These are phyloP conservation scores for Augochlorella aurata DNA, from an alignment of 2,888 invertebrate genomes.

Conservation along the genomic window DNA sequence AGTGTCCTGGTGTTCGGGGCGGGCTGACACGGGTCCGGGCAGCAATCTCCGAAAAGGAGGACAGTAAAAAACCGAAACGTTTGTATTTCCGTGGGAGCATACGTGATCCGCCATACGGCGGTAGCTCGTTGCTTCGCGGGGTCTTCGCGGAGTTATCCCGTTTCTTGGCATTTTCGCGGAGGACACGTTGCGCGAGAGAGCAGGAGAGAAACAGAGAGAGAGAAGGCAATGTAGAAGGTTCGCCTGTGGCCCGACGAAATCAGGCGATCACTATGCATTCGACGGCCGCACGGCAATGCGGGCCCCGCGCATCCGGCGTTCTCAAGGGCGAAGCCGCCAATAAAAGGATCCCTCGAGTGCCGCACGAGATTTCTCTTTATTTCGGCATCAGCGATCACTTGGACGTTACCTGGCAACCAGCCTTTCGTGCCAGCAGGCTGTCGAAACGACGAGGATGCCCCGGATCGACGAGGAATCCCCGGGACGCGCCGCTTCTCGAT, in stretches of 20 bases:
- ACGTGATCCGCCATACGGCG: slow-evolving; percentile 3
- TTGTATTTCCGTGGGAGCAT: slow-evolving; percentile 32
- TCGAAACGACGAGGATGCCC: slow-evolving; percentile 13
- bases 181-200: neutral
- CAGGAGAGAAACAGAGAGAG: neutral
- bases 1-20: neutral
- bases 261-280: slow-evolving; percentile 77
- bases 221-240: slow-evolving; percentile 50
- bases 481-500: neutral
- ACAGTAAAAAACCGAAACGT: slow-evolving; percentile 24
- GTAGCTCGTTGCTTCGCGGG: neutral
- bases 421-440: slow-evolving; percentile 46
- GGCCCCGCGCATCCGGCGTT: neutral
- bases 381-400: slow-evolving; percentile 69
- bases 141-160: neutral
- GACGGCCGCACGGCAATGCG: slow-evolving; percentile 55
- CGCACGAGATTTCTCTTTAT: slow-evolving; percentile 68
- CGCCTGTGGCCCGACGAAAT: slow-evolving; percentile 61
- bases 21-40: neutral
- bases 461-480: neutral
- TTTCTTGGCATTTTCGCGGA: neutral
- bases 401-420: slow-evolving; percentile 28
- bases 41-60: slow-evolving; percentile 32
- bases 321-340: slow-evolving; percentile 50
- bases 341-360: slow-evolving; percentile 56